These are phyloP conservation scores for Maccullochella peelii DNA, from an alignment of 2,113 vertebrate species.

Conservation along the genomic window DNA sequence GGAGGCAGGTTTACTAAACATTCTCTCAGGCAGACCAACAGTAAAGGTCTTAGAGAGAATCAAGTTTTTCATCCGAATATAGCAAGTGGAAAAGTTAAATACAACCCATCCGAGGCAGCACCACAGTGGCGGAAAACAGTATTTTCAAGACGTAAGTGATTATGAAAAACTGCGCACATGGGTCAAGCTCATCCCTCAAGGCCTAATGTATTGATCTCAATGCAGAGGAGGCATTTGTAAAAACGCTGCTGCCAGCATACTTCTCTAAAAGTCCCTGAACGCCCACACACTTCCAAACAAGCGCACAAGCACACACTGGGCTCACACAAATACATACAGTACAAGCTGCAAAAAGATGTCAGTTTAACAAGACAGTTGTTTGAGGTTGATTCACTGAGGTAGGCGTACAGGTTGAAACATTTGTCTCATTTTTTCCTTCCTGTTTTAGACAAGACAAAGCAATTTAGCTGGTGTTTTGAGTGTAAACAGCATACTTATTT, in stretches of 20 bases:
- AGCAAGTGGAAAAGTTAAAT: constrained; percentile 12
- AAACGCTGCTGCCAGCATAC: constrained; percentile 70
- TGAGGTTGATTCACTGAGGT: neutral
- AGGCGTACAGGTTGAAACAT: constrained; percentile 7
- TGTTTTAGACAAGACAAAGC: neutral
- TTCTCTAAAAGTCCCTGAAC: constrained; percentile 69
- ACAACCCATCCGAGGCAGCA: neutral
- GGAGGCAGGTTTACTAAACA: neutral
- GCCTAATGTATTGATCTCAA: constrained; percentile 72
- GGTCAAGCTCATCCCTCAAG: constrained; percentile 64
- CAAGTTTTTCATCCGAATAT: neutral
- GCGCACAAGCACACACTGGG: constrained; percentile 23
- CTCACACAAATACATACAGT: constrained; percentile 1
- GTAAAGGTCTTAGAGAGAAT: neutral
- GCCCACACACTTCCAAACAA: constrained; percentile 71
- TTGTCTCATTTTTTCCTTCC: neutral
- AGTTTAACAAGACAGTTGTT: constrained; percentile 30
- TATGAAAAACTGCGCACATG: constrained; percentile 67
- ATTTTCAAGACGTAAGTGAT: constrained; percentile 59
- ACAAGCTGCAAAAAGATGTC: constrained; percentile 15
- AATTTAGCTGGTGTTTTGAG: neutral
- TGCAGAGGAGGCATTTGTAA: constrained; percentile 76
- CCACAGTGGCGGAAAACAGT: neutral
- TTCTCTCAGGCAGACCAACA: neutral
- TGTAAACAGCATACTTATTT: neutral